These are phyloP conservation scores for Pagetopsis macropterus DNA, from an alignment of 2,797 vertebrate species.

Conservation along the genomic window DNA sequence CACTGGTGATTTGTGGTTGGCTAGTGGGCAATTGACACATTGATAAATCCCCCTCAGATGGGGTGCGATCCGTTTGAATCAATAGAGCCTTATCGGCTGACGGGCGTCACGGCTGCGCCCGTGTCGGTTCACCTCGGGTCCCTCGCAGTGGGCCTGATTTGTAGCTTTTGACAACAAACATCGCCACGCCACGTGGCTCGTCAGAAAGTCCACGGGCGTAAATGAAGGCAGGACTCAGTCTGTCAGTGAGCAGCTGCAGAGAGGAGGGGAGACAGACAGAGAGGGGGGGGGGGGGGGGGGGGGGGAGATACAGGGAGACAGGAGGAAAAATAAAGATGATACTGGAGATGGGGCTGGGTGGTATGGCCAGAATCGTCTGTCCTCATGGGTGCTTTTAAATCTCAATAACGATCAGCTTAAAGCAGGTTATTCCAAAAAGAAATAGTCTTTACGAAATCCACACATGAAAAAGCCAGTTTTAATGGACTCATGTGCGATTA, in stretches of 20 bases:
- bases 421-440: too few relatives aligned
- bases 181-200: slow-evolving; percentile 72
- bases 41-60: slow-evolving; percentile 94
- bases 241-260: slow-evolving; percentile 61
- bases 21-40: slow-evolving; percentile 86
- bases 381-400: too few relatives aligned
- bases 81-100: slow-evolving; percentile 91
- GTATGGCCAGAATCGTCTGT: too few relatives aligned
- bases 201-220: slow-evolving; percentile 69
- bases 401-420: too few relatives aligned
- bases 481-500: too few relatives aligned
- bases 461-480: too few relatives aligned
- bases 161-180: slow-evolving; percentile 79
- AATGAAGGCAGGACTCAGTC: slow-evolving; percentile 69
- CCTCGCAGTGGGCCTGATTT: slow-evolving; percentile 76
- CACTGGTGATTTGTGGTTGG: slow-evolving; percentile 71
- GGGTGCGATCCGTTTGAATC: slow-evolving; percentile 91
- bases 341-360: not conserved
- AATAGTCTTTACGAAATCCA: too few relatives aligned
- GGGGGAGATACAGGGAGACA: slow-evolving; percentile 39
- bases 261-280: slow-evolving; percentile 34
- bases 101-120: slow-evolving; percentile 78
- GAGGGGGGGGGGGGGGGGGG: slow-evolving; percentile 12
- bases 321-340: slow-evolving; percentile 42
- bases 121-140: slow-evolving; percentile 82